These are phyloP conservation scores for Spilarctia lutea DNA, from an alignment of 2,888 invertebrate genomes.

Conservation along the genomic window DNA sequence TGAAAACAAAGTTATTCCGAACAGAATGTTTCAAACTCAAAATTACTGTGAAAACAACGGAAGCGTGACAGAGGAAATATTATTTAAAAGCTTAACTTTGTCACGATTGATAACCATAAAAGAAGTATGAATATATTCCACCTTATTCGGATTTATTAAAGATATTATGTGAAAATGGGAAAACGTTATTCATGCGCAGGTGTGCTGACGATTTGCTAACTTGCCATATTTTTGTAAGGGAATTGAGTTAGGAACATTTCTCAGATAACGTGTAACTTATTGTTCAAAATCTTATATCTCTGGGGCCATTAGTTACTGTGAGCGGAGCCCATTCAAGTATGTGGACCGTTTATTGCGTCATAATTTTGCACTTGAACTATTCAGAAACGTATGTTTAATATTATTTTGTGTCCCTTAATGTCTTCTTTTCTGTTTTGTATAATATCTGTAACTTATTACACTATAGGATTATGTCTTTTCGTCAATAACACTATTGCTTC, in stretches of 20 bases:
- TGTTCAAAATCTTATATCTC: constrained; percentile 53
- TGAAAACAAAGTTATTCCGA: constrained; percentile 55
- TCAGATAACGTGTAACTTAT: constrained; percentile 50
- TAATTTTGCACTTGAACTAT: constrained; percentile 44
- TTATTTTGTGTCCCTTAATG: constrained; percentile 28
- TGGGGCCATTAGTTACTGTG: constrained; percentile 47
- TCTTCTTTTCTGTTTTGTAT: background rate
- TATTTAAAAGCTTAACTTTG: constrained; percentile 49
- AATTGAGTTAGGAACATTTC: constrained; percentile 68
- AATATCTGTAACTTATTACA: too few species aligned
- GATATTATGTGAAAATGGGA: constrained; percentile 79
- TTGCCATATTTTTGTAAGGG: constrained; percentile 80
- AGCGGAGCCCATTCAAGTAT: constrained; percentile 40
- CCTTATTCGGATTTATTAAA: constrained; percentile 79
- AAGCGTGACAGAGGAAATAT: constrained; percentile 35
- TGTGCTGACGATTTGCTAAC: constrained; percentile 85
- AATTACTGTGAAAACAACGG: constrained; percentile 35
- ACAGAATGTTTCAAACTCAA: constrained; percentile 34
- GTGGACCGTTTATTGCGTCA: constrained; percentile 47
- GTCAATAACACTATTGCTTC: too few species aligned
- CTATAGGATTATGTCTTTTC: too few species aligned
- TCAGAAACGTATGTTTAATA: constrained; percentile 36
- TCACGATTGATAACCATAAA: constrained; percentile 62
- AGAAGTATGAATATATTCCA: constrained; percentile 75
- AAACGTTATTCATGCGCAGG: constrained; percentile 83